These are phyloP conservation scores for Furnarius figulus DNA, from an alignment of 2,113 vertebrate species.

Conservation along the genomic window DNA sequence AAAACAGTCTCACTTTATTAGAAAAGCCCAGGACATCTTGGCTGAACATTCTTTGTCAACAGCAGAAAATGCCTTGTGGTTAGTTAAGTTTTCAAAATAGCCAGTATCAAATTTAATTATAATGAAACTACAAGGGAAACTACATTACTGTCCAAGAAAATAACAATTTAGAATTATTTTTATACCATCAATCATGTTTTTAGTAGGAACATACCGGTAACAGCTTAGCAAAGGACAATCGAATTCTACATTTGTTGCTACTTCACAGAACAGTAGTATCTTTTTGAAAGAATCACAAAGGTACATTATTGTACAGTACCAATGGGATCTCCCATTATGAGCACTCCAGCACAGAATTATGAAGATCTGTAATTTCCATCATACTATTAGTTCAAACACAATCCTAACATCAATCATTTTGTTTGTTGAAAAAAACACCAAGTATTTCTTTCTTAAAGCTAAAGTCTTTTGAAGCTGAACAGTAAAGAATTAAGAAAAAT, in stretches of 20 bases:
- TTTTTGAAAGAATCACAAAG: not conserved
- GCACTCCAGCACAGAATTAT: not conserved
- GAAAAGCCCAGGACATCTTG: not conserved
- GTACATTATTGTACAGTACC: not conserved
- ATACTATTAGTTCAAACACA: not conserved
- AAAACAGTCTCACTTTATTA: not conserved
- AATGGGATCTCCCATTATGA: not conserved
- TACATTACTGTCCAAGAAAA: not conserved
- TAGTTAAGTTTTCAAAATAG: not conserved
- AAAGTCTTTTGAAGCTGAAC: not conserved
- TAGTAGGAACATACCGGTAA: not conserved
- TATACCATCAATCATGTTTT: not conserved
- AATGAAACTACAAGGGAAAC: not conserved
- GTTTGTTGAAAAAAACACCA: not conserved
- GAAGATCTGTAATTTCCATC: not conserved
- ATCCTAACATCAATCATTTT: not conserved
- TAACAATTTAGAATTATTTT: not conserved
- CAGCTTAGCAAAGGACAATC: not conserved
- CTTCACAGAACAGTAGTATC: not conserved
- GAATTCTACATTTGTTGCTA: not conserved
- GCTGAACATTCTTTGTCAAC: not conserved
- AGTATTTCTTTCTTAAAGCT: not conserved
- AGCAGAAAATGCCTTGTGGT: not conserved
- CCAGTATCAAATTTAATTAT: not conserved
- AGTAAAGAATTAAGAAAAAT: not conserved